Percentiles rank a stretch among this genome's conserved stretches.
Conservation (phyloP, 1,140 invertebrate species). For the Myzus persicae region DNA sequence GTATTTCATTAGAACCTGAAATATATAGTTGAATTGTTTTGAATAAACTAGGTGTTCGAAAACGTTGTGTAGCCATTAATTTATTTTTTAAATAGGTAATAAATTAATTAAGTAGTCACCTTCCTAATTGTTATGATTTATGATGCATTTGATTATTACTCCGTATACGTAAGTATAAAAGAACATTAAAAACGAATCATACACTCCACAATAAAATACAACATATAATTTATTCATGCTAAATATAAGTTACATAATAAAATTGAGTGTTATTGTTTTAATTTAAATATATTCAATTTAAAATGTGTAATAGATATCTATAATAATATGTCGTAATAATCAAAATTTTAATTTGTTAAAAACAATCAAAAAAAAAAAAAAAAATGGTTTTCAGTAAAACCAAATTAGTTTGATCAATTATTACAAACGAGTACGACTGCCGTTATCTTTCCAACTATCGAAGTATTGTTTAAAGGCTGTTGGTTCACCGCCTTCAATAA, state of each 20-base stretch:
- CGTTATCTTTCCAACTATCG: conserved; percentile 73
- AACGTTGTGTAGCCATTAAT: too few species aligned
- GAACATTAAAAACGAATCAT: background rate
- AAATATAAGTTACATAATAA: background rate
- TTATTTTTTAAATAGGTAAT: too few species aligned
- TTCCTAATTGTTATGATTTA: too few species aligned
- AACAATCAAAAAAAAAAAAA: background rate
- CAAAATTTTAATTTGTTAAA: background rate
- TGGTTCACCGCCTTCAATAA: conserved; percentile 78
- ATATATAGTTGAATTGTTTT: too few species aligned
- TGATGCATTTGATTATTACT: background rate
- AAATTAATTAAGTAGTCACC: too few species aligned
- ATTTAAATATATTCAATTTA: background rate
- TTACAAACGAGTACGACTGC: conserved; percentile 36
- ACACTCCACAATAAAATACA: background rate
- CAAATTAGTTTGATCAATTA: background rate
- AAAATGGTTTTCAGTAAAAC: background rate
- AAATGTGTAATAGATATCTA: background rate
- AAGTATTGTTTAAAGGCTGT: conserved; percentile 83
- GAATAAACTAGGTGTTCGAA: too few species aligned
- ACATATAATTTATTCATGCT: background rate
- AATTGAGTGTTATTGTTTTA: background rate
- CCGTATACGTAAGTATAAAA: background rate
- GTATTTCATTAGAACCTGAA: background rate
- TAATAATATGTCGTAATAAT: background rate